A percentile compares a stretch with the other conserved stretches of the same genome.
Evolutionary conservation across 1,140 invertebrate genomes (phyloP).

Genomic region (Andrena cerasifolii): DNA sequence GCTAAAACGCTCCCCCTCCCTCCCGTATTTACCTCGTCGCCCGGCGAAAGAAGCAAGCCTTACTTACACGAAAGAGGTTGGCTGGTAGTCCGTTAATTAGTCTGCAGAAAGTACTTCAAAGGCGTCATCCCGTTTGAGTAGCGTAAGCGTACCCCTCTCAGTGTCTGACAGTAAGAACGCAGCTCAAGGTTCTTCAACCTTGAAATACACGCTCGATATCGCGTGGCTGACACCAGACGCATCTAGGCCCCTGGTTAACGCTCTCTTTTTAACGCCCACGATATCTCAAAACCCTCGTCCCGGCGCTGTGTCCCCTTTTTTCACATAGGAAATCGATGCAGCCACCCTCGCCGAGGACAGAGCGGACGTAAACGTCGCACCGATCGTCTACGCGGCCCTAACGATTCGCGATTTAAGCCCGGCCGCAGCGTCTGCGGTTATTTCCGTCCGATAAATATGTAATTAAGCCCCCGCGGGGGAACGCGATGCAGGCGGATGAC

Average conservation of each 20-base stretch:
- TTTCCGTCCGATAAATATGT: slow-evolving; percentile 17
- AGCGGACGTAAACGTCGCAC: background rate
- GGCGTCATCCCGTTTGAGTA: slow-evolving; percentile 20
- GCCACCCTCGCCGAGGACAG: too few relatives aligned
- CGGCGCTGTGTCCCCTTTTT: too few relatives aligned
- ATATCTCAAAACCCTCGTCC: background rate
- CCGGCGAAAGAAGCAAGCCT: background rate
- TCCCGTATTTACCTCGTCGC: background rate
- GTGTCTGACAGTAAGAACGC: background rate
- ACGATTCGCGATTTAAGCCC: background rate
- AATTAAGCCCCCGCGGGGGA: background rate
- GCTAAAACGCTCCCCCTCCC: background rate
- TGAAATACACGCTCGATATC: background rate
- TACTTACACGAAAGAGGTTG: background rate
- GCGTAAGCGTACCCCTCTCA: background rate
- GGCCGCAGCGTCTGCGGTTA: background rate
- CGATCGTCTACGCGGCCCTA: background rate
- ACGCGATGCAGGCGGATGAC: background rate
- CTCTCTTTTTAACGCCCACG: background rate
- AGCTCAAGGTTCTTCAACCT: background rate
- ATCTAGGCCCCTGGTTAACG: background rate
- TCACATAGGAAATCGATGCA: too few relatives aligned
- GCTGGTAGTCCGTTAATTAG: slow-evolving; percentile 3
- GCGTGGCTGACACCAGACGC: too few relatives aligned
- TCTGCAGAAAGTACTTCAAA: slow-evolving; percentile 15